These are phyloP conservation scores for Asarcornis scutulata DNA, from an alignment of 2,113 vertebrate genomes.

Conservation along the genomic window DNA sequence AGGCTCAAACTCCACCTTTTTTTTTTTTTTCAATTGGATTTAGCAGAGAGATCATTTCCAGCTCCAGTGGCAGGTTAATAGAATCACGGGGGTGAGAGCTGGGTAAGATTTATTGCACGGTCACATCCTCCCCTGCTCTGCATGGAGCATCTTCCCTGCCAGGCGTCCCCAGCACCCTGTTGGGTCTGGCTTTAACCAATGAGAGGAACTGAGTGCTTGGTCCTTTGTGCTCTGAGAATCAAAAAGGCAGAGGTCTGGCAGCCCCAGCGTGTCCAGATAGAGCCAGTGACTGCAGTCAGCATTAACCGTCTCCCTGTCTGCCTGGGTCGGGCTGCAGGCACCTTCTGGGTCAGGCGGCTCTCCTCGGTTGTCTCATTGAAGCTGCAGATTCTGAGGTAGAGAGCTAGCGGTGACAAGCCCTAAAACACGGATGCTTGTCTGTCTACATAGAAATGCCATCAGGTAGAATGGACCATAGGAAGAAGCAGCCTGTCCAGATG, in stretches of 20 bases:
- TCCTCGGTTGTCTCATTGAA: not conserved
- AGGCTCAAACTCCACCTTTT: not conserved
- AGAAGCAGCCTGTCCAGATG: not conserved
- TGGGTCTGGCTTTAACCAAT: not conserved
- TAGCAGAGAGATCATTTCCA: not conserved
- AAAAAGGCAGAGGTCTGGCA: not conserved
- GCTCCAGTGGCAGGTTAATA: not conserved
- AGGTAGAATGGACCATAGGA: not conserved
- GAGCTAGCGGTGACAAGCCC: not conserved
- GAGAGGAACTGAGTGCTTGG: not conserved
- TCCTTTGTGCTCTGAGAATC: not conserved
- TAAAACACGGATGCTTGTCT: accelerated
- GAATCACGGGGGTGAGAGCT: not conserved
- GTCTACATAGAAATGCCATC: not conserved
- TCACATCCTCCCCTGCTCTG: not conserved
- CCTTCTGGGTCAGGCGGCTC: not conserved
- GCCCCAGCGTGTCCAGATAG: not conserved
- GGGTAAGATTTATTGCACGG: not conserved
- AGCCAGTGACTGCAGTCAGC: not conserved
- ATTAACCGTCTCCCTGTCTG: not conserved
- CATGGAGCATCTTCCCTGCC: not conserved
- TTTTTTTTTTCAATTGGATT: not conserved
- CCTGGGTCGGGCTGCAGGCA: not conserved
- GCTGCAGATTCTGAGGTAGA: not conserved
- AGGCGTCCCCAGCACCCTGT: not conserved